These are phyloP conservation scores for Coenonympha arcania DNA, from an alignment of 2,888 invertebrate species.

Conservation along the genomic window DNA sequence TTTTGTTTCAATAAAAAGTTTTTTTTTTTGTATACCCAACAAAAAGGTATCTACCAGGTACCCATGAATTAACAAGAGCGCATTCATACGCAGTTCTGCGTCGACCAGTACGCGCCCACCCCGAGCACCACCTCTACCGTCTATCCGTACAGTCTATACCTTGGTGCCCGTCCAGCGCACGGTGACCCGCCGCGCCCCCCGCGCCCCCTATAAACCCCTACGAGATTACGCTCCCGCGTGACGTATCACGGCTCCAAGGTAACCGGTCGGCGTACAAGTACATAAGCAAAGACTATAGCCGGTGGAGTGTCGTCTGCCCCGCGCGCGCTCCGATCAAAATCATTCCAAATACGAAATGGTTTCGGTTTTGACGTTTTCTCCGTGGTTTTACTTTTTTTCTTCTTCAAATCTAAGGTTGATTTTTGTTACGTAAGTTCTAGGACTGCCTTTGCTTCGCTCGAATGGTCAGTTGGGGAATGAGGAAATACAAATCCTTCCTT, in stretches of 20 bases:
- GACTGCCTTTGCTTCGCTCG: no score
- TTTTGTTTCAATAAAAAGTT: no score
- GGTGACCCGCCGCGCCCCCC: constrained; percentile 47
- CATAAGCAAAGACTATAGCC: constrained; percentile 62
- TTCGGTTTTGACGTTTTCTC: constrained; percentile 52
- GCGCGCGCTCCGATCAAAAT: constrained; percentile 67
- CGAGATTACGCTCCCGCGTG: constrained; percentile 44
- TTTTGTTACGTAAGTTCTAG: no score
- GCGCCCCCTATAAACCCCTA: constrained; percentile 41
- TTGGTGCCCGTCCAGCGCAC: constrained; percentile 62
- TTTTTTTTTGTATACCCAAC: neutral
- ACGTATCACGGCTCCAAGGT: constrained; percentile 45
- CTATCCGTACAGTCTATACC: constrained; percentile 69
- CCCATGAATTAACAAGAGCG: constrained; percentile 10
- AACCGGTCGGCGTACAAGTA: constrained; percentile 47
- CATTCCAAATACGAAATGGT: constrained; percentile 63
- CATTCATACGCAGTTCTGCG: constrained; percentile 11
- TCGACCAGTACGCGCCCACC: constrained; percentile 59
- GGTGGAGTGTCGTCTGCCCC: constrained; percentile 70
- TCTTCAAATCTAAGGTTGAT: no score
- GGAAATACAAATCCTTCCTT: no score
- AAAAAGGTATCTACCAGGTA: constrained; percentile 2
- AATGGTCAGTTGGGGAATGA: no score
- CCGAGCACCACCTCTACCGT: constrained; percentile 46
- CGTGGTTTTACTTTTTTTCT: constrained; percentile 29